phyloP scores from a whole-genome alignment of 2,797 vertebrate species.

The Octomys mimax region DNA sequence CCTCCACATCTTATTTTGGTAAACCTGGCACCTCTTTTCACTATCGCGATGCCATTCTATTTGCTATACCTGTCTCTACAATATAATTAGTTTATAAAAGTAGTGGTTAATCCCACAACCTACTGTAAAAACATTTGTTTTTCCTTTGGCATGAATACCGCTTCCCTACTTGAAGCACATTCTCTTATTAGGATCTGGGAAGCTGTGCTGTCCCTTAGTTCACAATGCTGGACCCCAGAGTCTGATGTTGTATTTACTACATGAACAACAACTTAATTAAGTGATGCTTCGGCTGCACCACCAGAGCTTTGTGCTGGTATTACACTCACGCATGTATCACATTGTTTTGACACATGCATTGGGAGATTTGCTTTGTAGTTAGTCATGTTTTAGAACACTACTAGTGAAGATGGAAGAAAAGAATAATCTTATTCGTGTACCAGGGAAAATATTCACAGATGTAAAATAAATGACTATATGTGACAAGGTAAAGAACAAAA shows the following conservation, averaged over 20 bases:
- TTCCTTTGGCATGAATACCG: slow-evolving; percentile 48
- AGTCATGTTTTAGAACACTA: slow-evolving; percentile 81
- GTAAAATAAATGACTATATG: slow-evolving; percentile 57
- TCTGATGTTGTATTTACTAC: slow-evolving; percentile 86
- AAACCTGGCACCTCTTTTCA: background rate
- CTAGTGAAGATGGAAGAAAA: slow-evolving; percentile 83
- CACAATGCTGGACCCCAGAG: slow-evolving; percentile 80
- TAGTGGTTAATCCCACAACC: slow-evolving; percentile 31
- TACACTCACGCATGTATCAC: slow-evolving; percentile 85
- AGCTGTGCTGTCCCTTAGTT: slow-evolving; percentile 80
- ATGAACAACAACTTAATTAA: slow-evolving; percentile 90
- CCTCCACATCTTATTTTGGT: background rate
- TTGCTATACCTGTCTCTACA: background rate
- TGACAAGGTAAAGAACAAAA: slow-evolving; percentile 39
- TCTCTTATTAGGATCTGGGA: slow-evolving; percentile 77
- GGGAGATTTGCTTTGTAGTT: slow-evolving; percentile 88
- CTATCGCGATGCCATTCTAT: background rate
- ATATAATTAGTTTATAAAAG: slow-evolving; percentile 58
- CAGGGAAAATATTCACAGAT: slow-evolving; percentile 70
- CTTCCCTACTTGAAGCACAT: slow-evolving; percentile 69
- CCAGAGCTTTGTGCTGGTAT: slow-evolving; percentile 84
- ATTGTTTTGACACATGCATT: slow-evolving; percentile 87
- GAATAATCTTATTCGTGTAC: slow-evolving; percentile 78
- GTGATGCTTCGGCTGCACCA: slow-evolving; percentile 86
- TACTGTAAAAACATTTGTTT: slow-evolving; percentile 35